These are phyloP conservation scores for Anabas testudineus DNA, from an alignment of 2,797 vertebrate species.

Conservation along the genomic window DNA sequence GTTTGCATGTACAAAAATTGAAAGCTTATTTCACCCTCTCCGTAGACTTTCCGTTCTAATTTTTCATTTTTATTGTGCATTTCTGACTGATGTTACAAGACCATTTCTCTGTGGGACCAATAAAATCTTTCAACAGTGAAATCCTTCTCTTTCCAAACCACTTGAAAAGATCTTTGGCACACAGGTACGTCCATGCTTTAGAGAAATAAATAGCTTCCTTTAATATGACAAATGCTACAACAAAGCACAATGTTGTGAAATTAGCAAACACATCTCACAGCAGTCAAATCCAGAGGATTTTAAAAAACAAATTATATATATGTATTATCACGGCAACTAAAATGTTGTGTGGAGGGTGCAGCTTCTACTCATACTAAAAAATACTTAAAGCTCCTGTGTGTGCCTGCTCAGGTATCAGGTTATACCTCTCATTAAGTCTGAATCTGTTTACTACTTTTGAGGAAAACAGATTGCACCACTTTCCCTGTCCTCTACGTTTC, in stretches of 20 bases:
- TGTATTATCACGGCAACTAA: conserved; percentile 33
- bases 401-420: conserved; percentile 22
- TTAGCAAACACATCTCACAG: conserved; percentile 8
- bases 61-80: neutral
- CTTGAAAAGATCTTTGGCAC: neutral
- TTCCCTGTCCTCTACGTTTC: conserved; percentile 29
- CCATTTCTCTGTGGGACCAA: neutral
- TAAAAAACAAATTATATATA: no score
- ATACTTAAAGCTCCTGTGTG: no score
- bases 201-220: neutral
- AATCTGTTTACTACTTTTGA: conserved; percentile 49
- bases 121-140: neutral
- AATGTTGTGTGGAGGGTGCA: no score
- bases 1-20: no score
- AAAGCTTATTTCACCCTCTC: no score
- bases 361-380: conserved; percentile 30
- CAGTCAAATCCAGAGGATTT: conserved; percentile 39
- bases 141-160: conserved; percentile 4
- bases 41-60: neutral
- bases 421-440: conserved; percentile 5
- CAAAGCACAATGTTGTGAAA: conserved; percentile 6
- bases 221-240: conserved; percentile 23
- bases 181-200: neutral
- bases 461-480: conserved; percentile 26
- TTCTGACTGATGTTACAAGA: neutral